Percentiles rank a stretch among this genome's conserved stretches.
Conservation (phyloP, 2,113 vertebrate genomes). For the Myodes glareolus region DNA sequence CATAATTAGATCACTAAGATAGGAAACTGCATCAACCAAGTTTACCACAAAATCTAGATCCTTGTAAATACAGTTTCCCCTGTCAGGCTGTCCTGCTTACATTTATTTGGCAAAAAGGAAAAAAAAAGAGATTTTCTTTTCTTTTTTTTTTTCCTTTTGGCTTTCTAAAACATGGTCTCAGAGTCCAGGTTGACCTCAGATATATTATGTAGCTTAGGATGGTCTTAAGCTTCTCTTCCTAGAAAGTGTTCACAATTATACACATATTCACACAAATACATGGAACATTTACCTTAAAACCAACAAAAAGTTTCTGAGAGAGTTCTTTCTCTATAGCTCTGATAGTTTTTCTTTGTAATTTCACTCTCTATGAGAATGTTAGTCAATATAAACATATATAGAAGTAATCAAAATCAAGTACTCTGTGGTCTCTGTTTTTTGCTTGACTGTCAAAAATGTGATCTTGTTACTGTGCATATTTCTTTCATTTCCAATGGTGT, state of each 20-base stretch:
- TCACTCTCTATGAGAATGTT: background rate
- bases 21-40: slow-evolving; percentile 13
- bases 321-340: background rate
- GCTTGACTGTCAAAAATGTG: background rate
- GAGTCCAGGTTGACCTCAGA: too few relatives aligned
- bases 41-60: background rate
- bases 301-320: background rate
- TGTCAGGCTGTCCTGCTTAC: background rate
- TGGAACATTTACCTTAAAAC: background rate
- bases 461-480: background rate
- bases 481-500: background rate
- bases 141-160: background rate
- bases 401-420: background rate
- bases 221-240: too few relatives aligned
- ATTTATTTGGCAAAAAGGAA: background rate
- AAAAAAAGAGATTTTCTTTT: background rate
- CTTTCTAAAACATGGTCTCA: too few relatives aligned
- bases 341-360: background rate
- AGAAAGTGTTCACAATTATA: background rate
- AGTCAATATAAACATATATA: background rate
- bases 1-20: background rate
- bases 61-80: background rate
- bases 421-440: background rate
- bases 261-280: background rate
- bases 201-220: too few relatives aligned